These are phyloP conservation scores for Leptinotarsa juncta DNA, from an alignment of 2,888 invertebrate species.

Conservation along the genomic window DNA sequence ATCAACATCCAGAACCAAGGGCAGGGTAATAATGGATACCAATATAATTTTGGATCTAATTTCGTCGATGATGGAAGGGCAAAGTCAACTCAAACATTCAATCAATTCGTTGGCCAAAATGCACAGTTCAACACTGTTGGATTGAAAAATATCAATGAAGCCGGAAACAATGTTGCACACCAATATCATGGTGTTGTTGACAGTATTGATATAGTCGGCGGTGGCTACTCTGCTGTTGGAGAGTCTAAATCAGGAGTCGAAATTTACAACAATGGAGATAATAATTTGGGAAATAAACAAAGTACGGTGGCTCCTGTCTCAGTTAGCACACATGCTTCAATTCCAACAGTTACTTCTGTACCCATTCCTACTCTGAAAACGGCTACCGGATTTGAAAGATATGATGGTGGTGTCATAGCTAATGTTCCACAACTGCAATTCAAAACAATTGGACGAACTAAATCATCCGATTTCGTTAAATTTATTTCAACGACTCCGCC, in stretches of 20 bases:
- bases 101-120: not conserved
- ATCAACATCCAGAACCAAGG: not conserved
- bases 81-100: conserved; percentile 5
- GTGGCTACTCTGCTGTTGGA: conserved; percentile 60
- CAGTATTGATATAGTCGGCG: conserved; percentile 58
- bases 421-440: conserved; percentile 61
- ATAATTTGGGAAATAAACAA: conserved; percentile 44
- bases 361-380: conserved; percentile 57
- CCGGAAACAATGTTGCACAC: conserved; percentile 8
- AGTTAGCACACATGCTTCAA: conserved; percentile 46
- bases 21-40: not conserved
- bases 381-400: conserved; percentile 52
- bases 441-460: conserved; percentile 50
- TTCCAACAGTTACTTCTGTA: conserved; percentile 56
- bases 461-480: conserved; percentile 37
- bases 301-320: conserved; percentile 47
- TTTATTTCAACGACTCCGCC: conserved; percentile 20
- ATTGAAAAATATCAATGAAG: not conserved
- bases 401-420: conserved; percentile 59
- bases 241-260: conserved; percentile 44
- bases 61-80: not conserved
- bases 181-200: conserved; percentile 33
- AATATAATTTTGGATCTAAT: conserved; percentile 15
- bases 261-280: conserved; percentile 50
- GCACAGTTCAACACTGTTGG: not conserved